Base-by-base conservation (phyloP, 1,140 invertebrate species). In the Drosophila ironensis region DNA sequence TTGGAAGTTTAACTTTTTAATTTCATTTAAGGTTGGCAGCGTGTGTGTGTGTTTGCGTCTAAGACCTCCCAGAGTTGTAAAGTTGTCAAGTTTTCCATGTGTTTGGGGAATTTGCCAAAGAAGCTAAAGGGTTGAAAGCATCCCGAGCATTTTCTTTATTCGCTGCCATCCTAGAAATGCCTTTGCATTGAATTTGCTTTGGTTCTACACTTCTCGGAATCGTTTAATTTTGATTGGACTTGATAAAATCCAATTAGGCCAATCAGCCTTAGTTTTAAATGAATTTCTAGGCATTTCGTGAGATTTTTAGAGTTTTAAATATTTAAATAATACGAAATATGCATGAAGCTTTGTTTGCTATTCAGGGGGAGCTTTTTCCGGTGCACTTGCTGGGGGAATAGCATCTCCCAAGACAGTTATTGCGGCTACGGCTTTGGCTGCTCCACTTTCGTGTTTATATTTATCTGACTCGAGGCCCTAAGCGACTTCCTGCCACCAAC, bases 1-100 rank as follows among this genome's bases (percentile, higher is more conserved):
- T 41, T 67, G 56, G 22, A 47, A 72, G 69, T 60, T 72, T 27
- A 82, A 77, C 78, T 77, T 82, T 78, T 77, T 73, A 70, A 84
- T 77, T 77, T 77, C 48, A 84, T 82, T 84, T 63, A 33, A 46
- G 46, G 19, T 46, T 64, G 56, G 30, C n/a, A 52, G 28, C 41
- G 41, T 28, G 45, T 41, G 37, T 35, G 53, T 52, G 25, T 25
- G 16, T 25, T 30, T 42, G 59, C 57, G 47, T 61, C 22, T 61
- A 70, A 56, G 73, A 77, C 69, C 53, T 44, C 45, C 19, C 24
- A 45, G 60, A 40, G 40, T 46, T 72, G 51, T 46, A 46, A 47
- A 71, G 53, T 73, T 69, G 42, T 67, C 47, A 53, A 63, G 48
- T 54, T 54, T 44, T 28, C 44, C 17, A 41, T 59, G 53, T 38